phyloP scores from a whole-genome alignment of 2,888 invertebrate species.

The Microdon myrmicae region DNA sequence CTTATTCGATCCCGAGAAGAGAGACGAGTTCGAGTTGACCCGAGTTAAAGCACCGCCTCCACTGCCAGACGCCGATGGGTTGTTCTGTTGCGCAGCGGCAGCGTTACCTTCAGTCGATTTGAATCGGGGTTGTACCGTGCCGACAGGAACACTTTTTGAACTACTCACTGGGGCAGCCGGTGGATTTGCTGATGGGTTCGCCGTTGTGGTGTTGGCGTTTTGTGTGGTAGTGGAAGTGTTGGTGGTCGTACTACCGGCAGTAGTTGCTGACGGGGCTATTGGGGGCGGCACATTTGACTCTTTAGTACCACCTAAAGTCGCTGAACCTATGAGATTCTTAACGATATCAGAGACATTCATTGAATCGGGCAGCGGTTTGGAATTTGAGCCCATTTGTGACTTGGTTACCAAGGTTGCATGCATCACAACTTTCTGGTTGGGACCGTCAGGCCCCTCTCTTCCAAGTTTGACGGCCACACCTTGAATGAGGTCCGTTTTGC shows the following conservation, averaged over 20 bases:
- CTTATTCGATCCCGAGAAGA: conserved; percentile 65
- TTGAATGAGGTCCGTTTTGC: conserved; percentile 68
- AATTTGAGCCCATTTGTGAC: conserved; percentile 67
- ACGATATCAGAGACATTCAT: conserved; percentile 66
- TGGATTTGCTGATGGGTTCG: conserved; percentile 43
- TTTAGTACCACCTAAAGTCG: conserved; percentile 47
- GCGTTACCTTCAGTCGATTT: conserved; percentile 55
- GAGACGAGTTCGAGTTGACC: conserved; percentile 65
- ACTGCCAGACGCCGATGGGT: conserved; percentile 49
- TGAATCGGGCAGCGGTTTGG: conserved; percentile 64
- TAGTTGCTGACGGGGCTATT: conserved; percentile 11
- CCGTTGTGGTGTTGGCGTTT: conserved; percentile 36
- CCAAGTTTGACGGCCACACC: conserved; percentile 75
- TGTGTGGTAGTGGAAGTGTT: conserved; percentile 7
- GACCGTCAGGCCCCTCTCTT: conserved; percentile 72
- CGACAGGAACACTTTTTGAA: conserved; percentile 67
- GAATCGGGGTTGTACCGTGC: conserved; percentile 70
- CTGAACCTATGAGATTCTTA: conserved; percentile 61
- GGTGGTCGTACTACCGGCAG: neutral
- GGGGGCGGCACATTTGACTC: conserved; percentile 22
- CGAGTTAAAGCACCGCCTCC: conserved; percentile 57
- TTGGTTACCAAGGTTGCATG: conserved; percentile 75
- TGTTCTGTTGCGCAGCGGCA: conserved; percentile 40
- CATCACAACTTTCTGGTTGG: conserved; percentile 73
- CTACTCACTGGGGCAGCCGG: conserved; percentile 47